phyloP scores from a whole-genome alignment of 35 echinoderm and acorn worm genomes.

The Apostichopus japonicus region DNA sequence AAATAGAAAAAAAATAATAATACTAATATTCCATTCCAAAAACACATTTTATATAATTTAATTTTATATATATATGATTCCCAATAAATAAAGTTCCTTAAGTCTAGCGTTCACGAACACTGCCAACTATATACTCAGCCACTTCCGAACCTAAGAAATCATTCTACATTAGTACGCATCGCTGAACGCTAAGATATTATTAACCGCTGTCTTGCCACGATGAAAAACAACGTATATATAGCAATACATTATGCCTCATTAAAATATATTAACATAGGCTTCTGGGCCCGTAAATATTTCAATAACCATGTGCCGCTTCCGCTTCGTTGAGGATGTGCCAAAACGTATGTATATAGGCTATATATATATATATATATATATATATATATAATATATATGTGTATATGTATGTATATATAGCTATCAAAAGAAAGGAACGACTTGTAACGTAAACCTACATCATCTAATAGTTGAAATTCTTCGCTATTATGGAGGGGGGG shows the following conservation, averaged over 20 bases:
- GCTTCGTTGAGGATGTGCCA: neutral
- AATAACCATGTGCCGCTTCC: neutral
- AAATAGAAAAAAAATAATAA: neutral
- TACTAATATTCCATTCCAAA: neutral
- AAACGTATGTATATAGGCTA: neutral
- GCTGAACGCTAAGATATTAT: neutral
- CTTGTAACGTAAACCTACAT: slow-evolving; percentile 2
- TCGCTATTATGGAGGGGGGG: neutral
- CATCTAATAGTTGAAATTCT: slow-evolving; percentile 27
- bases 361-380: neutral
- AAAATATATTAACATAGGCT: neutral
- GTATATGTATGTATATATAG: too few species aligned
- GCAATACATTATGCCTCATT: neutral
- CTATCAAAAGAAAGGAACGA: neutral
- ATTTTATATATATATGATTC: too few species aligned
- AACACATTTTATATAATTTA: neutral
- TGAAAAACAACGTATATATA: neutral
- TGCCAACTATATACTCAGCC: too few species aligned
- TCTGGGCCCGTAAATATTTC: neutral
- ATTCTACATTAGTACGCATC: neutral
- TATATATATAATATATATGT: neutral
- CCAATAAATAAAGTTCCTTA: too few species aligned
- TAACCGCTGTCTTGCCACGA: neutral
- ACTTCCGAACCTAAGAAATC: too few species aligned
- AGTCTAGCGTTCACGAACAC: too few species aligned